These are phyloP conservation scores for Charanyca ferruginea DNA, from an alignment of 2,888 invertebrate genomes.

Conservation along the genomic window DNA sequence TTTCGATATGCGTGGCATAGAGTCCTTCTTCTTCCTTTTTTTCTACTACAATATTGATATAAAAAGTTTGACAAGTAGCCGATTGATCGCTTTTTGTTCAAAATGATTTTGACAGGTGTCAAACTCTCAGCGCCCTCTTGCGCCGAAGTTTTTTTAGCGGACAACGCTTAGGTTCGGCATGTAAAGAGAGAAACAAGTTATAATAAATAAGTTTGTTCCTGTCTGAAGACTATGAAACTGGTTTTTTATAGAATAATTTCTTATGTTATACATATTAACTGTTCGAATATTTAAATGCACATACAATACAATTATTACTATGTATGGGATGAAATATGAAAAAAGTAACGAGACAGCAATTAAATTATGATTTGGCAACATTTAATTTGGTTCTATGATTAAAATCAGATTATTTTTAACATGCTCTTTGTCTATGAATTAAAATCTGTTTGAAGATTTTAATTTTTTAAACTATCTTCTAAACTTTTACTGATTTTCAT, in stretches of 20 bases:
- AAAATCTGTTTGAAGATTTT: background rate
- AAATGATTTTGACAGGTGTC: too few relatives aligned
- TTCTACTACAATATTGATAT: too few relatives aligned
- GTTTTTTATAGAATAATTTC: constrained; percentile 49
- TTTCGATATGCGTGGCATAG: too few relatives aligned
- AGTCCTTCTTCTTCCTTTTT: too few relatives aligned
- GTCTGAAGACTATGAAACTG: constrained; percentile 51
- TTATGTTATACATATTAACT: constrained; percentile 39
- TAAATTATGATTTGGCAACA: constrained; percentile 16
- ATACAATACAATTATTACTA: background rate
- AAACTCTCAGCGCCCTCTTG: too few relatives aligned
- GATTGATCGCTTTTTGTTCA: too few relatives aligned
- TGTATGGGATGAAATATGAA: background rate
- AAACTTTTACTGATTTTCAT: background rate
- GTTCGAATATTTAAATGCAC: constrained; percentile 7
- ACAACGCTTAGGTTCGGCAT: too few relatives aligned
- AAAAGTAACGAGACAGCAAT: background rate
- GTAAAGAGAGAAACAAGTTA: background rate
- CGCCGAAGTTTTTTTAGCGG: too few relatives aligned
- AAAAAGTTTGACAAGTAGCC: too few relatives aligned
- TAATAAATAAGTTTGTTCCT: background rate
- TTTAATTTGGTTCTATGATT: background rate
- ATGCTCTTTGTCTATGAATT: background rate
- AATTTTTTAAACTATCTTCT: background rate
- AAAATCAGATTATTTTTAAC: background rate